These are phyloP conservation scores for Listronotus oregonensis DNA, from an alignment of 1,140 invertebrate species.

Conservation along the genomic window DNA sequence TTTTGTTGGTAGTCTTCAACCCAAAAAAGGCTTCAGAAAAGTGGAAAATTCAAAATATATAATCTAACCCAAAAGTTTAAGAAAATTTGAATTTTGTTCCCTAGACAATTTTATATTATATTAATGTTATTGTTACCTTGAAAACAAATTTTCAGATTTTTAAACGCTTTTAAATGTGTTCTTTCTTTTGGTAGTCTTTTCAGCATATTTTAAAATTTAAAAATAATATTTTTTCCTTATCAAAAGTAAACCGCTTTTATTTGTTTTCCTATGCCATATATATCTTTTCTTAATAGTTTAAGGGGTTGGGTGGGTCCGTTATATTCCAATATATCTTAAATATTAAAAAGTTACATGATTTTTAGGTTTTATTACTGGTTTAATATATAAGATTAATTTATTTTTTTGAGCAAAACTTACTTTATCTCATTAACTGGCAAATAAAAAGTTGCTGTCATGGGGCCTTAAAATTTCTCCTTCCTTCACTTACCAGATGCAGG, in stretches of 20 bases:
- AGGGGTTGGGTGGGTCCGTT: conserved; percentile 76
- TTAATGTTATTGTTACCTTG: conserved; percentile 54
- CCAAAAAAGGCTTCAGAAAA: too few relatives aligned
- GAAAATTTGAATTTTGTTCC: too few relatives aligned
- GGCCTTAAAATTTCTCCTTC: conserved; percentile 79
- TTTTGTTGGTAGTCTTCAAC: too few relatives aligned
- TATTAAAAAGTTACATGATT: conserved; percentile 3
- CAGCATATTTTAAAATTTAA: conserved; percentile 86
- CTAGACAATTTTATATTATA: too few relatives aligned
- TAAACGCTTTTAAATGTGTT: conserved; percentile 75
- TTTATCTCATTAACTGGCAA: conserved; percentile 87
- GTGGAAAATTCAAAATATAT: too few relatives aligned
- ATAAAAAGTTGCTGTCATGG: conserved; percentile 85
- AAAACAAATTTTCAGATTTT: conserved; percentile 79
- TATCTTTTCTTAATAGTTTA: conserved; percentile 78
- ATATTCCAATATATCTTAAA: conserved; percentile 76
- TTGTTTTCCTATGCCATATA: conserved; percentile 76
- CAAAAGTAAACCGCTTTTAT: conserved; percentile 82
- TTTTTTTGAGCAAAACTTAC: conserved; percentile 50
- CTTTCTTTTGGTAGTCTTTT: conserved; percentile 80
- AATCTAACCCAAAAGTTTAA: too few relatives aligned
- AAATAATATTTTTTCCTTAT: conserved; percentile 84
- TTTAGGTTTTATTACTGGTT: too few relatives aligned
- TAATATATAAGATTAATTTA: too few relatives aligned
- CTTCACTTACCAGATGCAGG: conserved; percentile 79